Percentiles rank a stretch among this genome's conserved stretches.
phyloP scores from a whole-genome alignment of 2,888 invertebrate genomes.

The Uropetala carovei region DNA sequence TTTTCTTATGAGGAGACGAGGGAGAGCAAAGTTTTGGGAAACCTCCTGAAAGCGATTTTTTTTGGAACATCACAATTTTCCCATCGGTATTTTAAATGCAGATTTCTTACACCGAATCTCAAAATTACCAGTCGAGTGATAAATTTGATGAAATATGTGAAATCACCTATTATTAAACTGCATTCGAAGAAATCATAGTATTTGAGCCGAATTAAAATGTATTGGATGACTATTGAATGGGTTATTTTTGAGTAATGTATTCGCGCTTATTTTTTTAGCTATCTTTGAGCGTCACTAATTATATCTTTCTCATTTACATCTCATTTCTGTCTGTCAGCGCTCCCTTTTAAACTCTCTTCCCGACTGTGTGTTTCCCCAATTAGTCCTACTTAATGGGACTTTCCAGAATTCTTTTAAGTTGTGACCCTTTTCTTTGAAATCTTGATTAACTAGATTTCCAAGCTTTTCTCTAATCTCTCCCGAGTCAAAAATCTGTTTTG shows the following conservation, averaged over 20 bases:
- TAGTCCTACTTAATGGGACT: conserved; percentile 18
- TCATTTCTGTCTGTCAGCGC: neutral
- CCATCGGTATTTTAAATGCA: no score
- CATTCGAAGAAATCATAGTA: no score
- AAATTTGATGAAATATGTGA: no score
- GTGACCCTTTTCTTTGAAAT: neutral
- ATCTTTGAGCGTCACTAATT: neutral
- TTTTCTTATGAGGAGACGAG: no score
- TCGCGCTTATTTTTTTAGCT: neutral
- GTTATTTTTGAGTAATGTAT: neutral
- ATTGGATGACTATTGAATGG: no score
- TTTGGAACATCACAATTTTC: no score
- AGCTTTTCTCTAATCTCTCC: neutral
- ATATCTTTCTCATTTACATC: neutral
- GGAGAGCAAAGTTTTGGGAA: no score
- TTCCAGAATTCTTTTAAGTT: neutral
- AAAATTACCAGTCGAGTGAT: no score
- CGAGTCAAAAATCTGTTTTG: neutral
- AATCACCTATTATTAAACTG: no score
- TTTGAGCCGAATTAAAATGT: no score
- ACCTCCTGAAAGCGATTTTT: no score
- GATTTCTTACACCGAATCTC: no score
- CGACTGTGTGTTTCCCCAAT: neutral
- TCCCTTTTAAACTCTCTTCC: neutral
- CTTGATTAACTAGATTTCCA: neutral